A percentile compares a stretch with the other conserved stretches of the same genome.
Evolutionary conservation across 2,888 invertebrate species (phyloP).

Genomic region (Eremobia ochroleuca): DNA sequence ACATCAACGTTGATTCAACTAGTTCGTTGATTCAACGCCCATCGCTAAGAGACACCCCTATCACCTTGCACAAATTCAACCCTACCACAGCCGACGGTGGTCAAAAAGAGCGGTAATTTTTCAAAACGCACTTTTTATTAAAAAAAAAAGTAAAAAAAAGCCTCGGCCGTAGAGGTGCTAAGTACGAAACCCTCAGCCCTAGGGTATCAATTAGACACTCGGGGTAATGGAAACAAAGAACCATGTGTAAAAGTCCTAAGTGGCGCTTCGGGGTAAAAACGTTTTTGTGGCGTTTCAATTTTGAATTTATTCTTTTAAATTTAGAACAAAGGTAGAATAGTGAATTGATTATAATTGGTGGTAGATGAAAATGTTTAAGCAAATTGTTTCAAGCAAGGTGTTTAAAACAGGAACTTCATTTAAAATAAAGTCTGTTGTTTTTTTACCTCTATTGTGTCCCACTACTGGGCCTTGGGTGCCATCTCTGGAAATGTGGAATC

Average conservation of each 20-base stretch:
- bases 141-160: conserved; percentile 64
- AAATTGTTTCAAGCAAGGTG: conserved; percentile 1
- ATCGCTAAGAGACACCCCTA: conserved; percentile 75
- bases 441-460: neutral
- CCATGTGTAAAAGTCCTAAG: conserved; percentile 83
- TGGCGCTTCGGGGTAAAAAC: conserved; percentile 81
- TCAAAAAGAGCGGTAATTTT: conserved; percentile 74
- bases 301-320: conserved; percentile 71
- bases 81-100: conserved; percentile 70
- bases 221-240: conserved; percentile 72
- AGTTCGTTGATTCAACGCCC: too few species aligned
- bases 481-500: neutral
- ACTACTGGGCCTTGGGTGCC: neutral
- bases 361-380: neutral
- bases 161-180: conserved; percentile 81
- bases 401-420: neutral
- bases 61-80: conserved; percentile 67
- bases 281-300: conserved; percentile 72
- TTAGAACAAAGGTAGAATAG: conserved; percentile 26
- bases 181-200: conserved; percentile 76
- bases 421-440: neutral
- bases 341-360: conserved; percentile 23
- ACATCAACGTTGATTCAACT: too few species aligned
- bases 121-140: conserved; percentile 64
- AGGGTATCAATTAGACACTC: conserved; percentile 81